These are phyloP conservation scores for Gadus chalcogrammus DNA, from an alignment of 2,113 vertebrate species.

Conservation along the genomic window DNA sequence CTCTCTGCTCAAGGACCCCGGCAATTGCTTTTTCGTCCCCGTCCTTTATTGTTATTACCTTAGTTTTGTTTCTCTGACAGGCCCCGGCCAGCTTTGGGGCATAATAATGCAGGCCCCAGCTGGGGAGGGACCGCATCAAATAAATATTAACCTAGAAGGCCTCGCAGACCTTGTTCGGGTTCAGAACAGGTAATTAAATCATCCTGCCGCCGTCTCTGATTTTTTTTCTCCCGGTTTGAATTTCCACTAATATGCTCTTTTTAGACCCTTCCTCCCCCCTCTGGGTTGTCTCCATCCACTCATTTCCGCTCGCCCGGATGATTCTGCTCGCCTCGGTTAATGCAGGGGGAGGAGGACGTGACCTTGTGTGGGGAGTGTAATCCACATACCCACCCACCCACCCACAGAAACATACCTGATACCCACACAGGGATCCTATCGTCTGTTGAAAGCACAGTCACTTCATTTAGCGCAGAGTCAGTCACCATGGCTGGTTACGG, in stretches of 20 bases:
- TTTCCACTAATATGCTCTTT: conserved; percentile 36
- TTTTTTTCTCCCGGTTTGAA: conserved; percentile 24
- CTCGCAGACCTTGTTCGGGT: conserved; percentile 11
- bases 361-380: too few relatives aligned
- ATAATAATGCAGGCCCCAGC: conserved; percentile 15
- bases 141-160: conserved; percentile 47
- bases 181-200: conserved; percentile 49
- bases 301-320: too few relatives aligned
- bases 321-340: too few relatives aligned
- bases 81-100: conserved; percentile 31
- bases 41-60: conserved; percentile 35
- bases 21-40: conserved; percentile 30
- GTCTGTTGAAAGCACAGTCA: too few relatives aligned
- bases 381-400: too few relatives aligned
- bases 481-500: too few relatives aligned
- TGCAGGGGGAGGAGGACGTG: too few relatives aligned
- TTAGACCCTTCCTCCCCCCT: conserved; percentile 38
- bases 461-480: too few relatives aligned
- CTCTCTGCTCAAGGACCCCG: conserved; percentile 34
- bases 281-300: background rate
- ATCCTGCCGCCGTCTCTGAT: conserved; percentile 30
- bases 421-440: too few relatives aligned
- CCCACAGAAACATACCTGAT: too few relatives aligned
- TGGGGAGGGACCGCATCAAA: conserved; percentile 38
- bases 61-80: conserved; percentile 37